Conservation (phyloP, 2,797 vertebrate species). For the Anomalospiza imberbis region DNA sequence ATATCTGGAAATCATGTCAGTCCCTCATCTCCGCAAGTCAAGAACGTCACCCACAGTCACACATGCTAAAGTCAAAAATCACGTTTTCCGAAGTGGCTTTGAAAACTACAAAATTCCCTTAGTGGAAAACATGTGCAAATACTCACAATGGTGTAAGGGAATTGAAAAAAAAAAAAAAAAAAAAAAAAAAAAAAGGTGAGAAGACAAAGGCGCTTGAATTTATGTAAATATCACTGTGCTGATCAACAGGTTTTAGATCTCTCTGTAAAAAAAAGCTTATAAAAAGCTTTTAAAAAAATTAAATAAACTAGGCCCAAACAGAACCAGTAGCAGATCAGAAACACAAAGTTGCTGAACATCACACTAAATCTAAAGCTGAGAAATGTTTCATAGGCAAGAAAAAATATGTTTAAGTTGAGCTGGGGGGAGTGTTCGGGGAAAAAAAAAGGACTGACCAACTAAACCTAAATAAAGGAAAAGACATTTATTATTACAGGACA, state of each 20-base stretch:
- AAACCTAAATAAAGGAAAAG: neutral
- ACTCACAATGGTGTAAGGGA: neutral
- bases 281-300: neutral
- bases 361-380: neutral
- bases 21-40: neutral
- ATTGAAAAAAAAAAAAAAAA: neutral
- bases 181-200: neutral
- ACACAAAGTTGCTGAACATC: neutral
- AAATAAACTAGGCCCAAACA: neutral
- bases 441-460: neutral
- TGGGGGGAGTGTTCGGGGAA: too few relatives aligned
- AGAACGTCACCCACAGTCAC: neutral
- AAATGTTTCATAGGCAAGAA: neutral
- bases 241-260: neutral
- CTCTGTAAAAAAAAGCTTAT: neutral
- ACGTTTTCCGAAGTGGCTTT: neutral
- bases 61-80: neutral
- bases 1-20: neutral
- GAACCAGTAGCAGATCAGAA: neutral
- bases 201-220: neutral
- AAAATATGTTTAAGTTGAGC: neutral
- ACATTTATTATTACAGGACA: neutral
- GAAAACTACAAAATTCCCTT: neutral
- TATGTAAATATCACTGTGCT: neutral
- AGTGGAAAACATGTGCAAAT: neutral